These are phyloP conservation scores for Myanophis thanlyinensis DNA, from an alignment of 2,113 vertebrate genomes.

Conservation along the genomic window DNA sequence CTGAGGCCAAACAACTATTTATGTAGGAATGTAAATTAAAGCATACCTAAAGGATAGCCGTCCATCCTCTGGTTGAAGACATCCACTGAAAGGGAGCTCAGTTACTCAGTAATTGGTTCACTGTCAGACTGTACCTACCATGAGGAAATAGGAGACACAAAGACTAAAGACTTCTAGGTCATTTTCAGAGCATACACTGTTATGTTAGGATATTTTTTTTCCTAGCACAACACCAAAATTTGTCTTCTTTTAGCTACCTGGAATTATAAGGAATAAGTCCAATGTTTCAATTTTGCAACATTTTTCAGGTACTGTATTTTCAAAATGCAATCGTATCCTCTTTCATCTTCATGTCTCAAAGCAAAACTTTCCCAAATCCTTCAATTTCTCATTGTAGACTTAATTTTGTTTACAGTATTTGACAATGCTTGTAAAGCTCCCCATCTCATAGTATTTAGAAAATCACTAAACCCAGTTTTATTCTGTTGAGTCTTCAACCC, in stretches of 20 bases:
- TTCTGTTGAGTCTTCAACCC: neutral
- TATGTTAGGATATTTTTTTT: neutral
- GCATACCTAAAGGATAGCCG: neutral
- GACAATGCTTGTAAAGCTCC: neutral
- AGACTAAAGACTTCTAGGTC: neutral
- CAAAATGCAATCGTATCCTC: neutral
- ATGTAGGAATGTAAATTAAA: neutral
- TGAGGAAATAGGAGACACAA: neutral
- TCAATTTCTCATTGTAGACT: neutral
- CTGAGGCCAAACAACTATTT: neutral
- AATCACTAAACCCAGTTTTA: neutral
- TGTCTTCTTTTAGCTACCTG: neutral
- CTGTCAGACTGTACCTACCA: neutral
- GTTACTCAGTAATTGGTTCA: neutral
- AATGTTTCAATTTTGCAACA: neutral
- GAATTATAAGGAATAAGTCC: neutral
- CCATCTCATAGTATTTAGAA: neutral
- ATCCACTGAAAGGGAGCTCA: neutral
- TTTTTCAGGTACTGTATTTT: neutral
- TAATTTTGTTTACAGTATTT: neutral
- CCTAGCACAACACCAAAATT: neutral
- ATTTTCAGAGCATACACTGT: neutral
- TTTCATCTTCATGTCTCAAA: neutral
- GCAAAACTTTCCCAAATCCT: neutral
- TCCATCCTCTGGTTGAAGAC: neutral